Evolutionary conservation across 2,888 invertebrate species (phyloP).

Genomic region (Taenaris catops): DNA sequence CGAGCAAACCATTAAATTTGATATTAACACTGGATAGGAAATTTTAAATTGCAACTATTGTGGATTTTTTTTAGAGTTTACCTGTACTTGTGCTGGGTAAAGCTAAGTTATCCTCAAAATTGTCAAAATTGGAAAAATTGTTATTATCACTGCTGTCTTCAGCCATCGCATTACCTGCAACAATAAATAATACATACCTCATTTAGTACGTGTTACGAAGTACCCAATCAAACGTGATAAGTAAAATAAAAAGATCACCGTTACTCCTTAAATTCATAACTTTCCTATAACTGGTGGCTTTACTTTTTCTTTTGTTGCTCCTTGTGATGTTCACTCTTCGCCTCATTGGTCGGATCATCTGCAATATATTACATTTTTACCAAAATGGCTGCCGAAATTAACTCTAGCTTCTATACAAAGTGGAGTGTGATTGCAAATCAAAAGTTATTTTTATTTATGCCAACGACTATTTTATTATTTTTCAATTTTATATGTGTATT

Average conservation of each 20-base stretch:
- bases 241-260: too few species aligned
- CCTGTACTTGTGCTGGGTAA: conserved; percentile 85
- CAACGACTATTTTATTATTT: not conserved
- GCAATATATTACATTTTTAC: conserved; percentile 18
- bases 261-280: conserved; percentile 54
- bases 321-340: conserved; percentile 61
- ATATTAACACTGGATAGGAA: too few species aligned
- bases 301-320: conserved; percentile 62
- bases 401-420: too few species aligned
- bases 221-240: too few species aligned
- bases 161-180: conserved; percentile 40
- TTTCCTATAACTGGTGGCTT: conserved; percentile 61
- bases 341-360: conserved; percentile 61
- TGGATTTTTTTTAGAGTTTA: too few species aligned
- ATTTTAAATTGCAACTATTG: too few species aligned
- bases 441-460: not conserved
- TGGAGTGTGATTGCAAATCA: not conserved
- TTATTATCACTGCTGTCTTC: conserved; percentile 56
- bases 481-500: too few species aligned
- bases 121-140: conserved; percentile 43
- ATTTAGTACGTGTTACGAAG: too few species aligned
- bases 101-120: conserved; percentile 70
- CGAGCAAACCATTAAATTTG: too few species aligned
- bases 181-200: too few species aligned
- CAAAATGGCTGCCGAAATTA: too few species aligned